These are phyloP conservation scores for Drosophila bocki DNA, from an alignment of 1,140 invertebrate genomes.

Conservation along the genomic window DNA sequence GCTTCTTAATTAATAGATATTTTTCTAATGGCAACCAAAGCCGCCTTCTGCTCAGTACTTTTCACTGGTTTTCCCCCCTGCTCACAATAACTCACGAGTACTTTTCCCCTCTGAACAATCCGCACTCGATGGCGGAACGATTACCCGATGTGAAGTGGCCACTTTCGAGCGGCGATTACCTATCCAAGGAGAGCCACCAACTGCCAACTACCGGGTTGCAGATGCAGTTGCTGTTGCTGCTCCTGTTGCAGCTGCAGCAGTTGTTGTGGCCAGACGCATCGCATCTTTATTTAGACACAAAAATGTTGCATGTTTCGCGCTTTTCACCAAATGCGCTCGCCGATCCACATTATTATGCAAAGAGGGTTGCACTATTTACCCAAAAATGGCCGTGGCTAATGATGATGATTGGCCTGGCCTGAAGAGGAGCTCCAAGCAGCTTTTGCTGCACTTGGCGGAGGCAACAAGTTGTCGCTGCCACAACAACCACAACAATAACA, in stretches of 20 bases:
- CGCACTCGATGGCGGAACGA: slow-evolving; percentile 37
- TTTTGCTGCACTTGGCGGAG: slow-evolving; percentile 62
- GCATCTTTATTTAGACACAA: slow-evolving; percentile 83
- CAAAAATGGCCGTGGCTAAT: slow-evolving; percentile 82
- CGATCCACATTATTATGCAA: slow-evolving; percentile 83
- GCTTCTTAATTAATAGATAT: background rate
- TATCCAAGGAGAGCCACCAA: slow-evolving; percentile 20
- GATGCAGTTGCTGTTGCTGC: slow-evolving; percentile 37
- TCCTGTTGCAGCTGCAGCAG: slow-evolving; percentile 21
- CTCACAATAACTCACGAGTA: slow-evolving; percentile 10
- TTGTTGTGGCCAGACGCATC: slow-evolving; percentile 65
- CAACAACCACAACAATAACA: slow-evolving; percentile 2
- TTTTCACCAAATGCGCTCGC: slow-evolving; percentile 79
- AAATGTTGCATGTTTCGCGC: slow-evolving; percentile 82
- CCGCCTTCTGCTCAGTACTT: slow-evolving; percentile 8
- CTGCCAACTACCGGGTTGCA: slow-evolving; percentile 73
- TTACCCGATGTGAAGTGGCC: slow-evolving; percentile 44
- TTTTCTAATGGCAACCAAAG: slow-evolving; percentile 2
- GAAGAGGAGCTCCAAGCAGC: slow-evolving; percentile 36
- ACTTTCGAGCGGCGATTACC: slow-evolving; percentile 48
- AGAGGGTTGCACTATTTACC: slow-evolving; percentile 84
- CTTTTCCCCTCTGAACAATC: slow-evolving; percentile 13
- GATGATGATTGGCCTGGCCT: slow-evolving; percentile 74
- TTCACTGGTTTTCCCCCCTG: background rate
- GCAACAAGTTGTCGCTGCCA: slow-evolving; percentile 33